Evolutionary conservation across 2,888 invertebrate genomes (phyloP), one percentile per base, ranked within the genome.

Genomic region (Thalpophila matura): DNA sequence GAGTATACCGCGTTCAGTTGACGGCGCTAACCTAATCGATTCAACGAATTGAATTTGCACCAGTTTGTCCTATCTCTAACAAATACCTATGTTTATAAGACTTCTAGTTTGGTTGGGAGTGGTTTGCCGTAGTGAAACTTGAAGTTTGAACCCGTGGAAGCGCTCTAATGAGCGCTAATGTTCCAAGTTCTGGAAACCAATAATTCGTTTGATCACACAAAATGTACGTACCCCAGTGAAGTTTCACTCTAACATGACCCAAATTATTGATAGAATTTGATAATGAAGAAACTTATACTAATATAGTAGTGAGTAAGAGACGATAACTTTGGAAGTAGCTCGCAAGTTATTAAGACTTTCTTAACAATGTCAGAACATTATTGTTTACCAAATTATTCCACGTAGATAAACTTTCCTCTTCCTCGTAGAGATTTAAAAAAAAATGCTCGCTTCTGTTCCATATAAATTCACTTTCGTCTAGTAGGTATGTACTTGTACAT

Each of bases 1-100:
- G 72, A 71, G 80, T 67, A 64, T 45, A 56, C 84, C 82, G 84
- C 85, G 87, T 88, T 84, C 81, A 85, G 89, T 89, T 86, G 86
- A 86, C 89, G 88, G 74, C 81, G 82, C 82, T 90, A 91, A 89
- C 89, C 89, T 85, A 90, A 88, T 86, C 85, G 84, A 87, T 84
- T 84, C 69, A 76, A 57, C 59, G 65, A 79, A 82, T 83, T 81
- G 76, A 80, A 85, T 85, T 84, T 79, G 31, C 80, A 79, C 70
- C 57, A 75, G 72, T 79, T 78, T 70, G 47, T 77, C 43, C 55
- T 58, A 54, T 53, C 18, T 63, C 42, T 20, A 53, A 37, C 53
- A 73, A 81, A 81, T 75, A 80, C 59, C 24, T 55, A 43, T 50
- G 50, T 74, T 71, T 69, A 51, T 61, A 35, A 50, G 46, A 46